Evolutionary conservation across 2,797 vertebrate genomes (phyloP).

Genomic region (Poecilia wingei): DNA sequence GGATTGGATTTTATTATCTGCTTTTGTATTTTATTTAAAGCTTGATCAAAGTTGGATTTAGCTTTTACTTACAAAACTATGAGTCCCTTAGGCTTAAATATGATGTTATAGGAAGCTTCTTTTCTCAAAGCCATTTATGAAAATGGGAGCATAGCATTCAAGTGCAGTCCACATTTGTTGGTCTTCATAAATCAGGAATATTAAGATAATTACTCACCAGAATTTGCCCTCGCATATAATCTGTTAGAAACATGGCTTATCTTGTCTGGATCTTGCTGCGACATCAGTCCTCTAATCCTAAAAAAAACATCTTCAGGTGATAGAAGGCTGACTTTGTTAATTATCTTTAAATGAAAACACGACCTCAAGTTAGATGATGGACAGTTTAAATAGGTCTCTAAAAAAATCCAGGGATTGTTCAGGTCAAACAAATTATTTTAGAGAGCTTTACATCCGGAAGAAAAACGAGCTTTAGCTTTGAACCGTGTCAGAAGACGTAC

Average conservation of each 20-base stretch:
- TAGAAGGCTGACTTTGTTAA: too few relatives aligned
- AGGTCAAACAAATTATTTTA: background rate
- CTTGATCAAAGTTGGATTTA: background rate
- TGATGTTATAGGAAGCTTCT: background rate
- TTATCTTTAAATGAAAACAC: too few relatives aligned
- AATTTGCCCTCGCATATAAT: background rate
- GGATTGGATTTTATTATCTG: background rate
- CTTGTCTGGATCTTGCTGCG: too few relatives aligned
- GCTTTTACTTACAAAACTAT: background rate
- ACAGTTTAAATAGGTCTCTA: background rate
- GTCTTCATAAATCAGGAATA: background rate
- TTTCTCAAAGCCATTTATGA: background rate
- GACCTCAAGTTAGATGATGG: background rate
- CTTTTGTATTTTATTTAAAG: background rate
- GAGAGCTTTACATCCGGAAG: background rate
- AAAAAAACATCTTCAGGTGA: too few relatives aligned
- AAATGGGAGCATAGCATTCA: background rate
- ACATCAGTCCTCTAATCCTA: too few relatives aligned
- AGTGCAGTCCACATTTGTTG: background rate
- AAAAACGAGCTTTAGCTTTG: background rate
- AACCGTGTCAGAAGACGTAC: background rate
- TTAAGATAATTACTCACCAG: background rate
- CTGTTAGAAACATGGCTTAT: background rate
- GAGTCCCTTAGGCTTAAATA: background rate
- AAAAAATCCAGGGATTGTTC: background rate